Evolutionary conservation across 2,797 vertebrate genomes (phyloP).

Genomic region (Calcarius lapponicus): DNA sequence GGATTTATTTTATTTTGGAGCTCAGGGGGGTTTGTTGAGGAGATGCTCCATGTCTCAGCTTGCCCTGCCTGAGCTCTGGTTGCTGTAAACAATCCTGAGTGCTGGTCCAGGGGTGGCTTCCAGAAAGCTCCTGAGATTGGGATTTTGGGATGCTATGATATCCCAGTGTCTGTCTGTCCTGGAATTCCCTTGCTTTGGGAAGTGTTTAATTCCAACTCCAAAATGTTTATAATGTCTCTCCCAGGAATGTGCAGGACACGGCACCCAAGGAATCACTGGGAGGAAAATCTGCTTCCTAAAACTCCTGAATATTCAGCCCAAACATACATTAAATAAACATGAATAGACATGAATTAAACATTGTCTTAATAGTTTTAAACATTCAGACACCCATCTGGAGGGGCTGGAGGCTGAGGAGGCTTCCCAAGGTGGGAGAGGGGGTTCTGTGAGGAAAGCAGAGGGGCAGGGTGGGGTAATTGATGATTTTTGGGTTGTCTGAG

Average conservation of each 20-base stretch:
- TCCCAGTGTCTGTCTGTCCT: background rate
- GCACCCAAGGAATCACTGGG: background rate
- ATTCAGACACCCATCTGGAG: background rate
- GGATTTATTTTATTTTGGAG: background rate
- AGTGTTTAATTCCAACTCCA: background rate
- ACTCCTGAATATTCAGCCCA: background rate
- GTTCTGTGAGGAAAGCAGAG: background rate
- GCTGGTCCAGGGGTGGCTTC: background rate
- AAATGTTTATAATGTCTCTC: background rate
- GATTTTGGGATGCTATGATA: background rate
- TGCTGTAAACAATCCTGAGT: background rate
- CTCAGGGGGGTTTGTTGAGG: background rate
- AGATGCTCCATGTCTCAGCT: background rate
- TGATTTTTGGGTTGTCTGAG: background rate
- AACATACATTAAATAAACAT: background rate
- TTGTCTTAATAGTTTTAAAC: background rate
- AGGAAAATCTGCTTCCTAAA: background rate
- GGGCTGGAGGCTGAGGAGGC: background rate
- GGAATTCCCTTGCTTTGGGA: background rate
- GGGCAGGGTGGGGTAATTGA: fast-evolving
- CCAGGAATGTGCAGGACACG: background rate
- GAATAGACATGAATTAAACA: background rate
- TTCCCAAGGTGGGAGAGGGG: background rate
- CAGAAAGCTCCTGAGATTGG: background rate
- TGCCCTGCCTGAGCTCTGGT: background rate